Evolutionary conservation across 2,888 invertebrate genomes (phyloP).

Genomic region (Orgyia antiqua): DNA sequence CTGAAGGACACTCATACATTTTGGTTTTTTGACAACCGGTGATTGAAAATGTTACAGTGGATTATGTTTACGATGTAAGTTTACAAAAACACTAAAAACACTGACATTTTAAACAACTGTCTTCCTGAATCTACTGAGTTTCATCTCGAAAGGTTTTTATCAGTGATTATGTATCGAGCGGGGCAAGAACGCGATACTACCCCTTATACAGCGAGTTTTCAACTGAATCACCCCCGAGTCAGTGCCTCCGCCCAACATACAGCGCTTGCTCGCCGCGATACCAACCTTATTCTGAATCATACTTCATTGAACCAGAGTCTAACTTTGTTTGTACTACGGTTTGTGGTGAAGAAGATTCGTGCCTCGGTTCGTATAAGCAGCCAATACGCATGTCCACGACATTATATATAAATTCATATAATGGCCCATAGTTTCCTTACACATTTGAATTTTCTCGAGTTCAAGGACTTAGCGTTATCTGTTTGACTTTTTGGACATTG

Average conservation of each 20-base stretch:
- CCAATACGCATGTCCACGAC: slow-evolving; percentile 77
- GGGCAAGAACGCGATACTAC: slow-evolving; percentile 56
- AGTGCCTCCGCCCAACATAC: slow-evolving; percentile 75
- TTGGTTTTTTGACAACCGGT: slow-evolving; percentile 48
- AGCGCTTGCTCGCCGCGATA: slow-evolving; percentile 64
- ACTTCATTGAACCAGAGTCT: slow-evolving; percentile 14
- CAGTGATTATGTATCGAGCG: slow-evolving; percentile 56
- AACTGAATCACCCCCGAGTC: slow-evolving; percentile 74
- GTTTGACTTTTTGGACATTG: slow-evolving; percentile 53
- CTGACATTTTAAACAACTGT: slow-evolving; percentile 42
- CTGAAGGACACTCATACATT: slow-evolving; percentile 52
- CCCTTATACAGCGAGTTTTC: slow-evolving; percentile 64
- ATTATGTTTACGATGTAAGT: slow-evolving; percentile 16
- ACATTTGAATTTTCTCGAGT: slow-evolving; percentile 72
- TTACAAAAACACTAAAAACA: slow-evolving; percentile 27
- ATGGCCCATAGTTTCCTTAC: slow-evolving; percentile 67
- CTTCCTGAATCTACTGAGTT: slow-evolving; percentile 44
- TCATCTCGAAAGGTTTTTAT: slow-evolving; percentile 65
- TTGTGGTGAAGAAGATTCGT: slow-evolving; percentile 67
- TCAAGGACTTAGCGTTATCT: slow-evolving; percentile 71
- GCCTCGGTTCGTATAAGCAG: slow-evolving; percentile 66
- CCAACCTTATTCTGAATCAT: slow-evolving; percentile 33
- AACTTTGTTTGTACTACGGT: slow-evolving; percentile 29
- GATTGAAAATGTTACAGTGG: slow-evolving; percentile 23
- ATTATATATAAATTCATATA: slow-evolving; percentile 67